Base-by-base conservation (phyloP, 2,888 invertebrate species). In the Amphipyra tragopoginis region DNA sequence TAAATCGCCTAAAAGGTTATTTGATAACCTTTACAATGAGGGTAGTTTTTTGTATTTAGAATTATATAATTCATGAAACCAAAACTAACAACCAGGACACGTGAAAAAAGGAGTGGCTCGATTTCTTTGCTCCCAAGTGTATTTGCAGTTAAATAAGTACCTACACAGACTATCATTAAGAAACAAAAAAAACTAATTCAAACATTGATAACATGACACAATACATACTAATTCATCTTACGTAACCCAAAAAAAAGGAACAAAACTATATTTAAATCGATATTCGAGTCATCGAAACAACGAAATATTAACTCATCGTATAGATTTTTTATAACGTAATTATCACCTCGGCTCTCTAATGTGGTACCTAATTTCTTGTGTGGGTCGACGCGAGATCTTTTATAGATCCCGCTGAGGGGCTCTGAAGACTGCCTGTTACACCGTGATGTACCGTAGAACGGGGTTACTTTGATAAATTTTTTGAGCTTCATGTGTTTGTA, bases 331-430 rank as follows among this genome's bases (percentile, higher is more conserved):
- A 87, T 91, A 90, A 90, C 84, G 81, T 93, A 93, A 94, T 94
- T 94, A 93, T 93, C 94, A 93, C 93, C 92, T 93, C 85, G 81
- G 83, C 87, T 86, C 89, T 91, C 90, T 93, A 92, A 93, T 93
- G 90, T 88, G 90, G 88, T 90, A 88, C 91, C 92, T 92, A 93
- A 93, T 93, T 92, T 90, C 91, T 88, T 90, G 91, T 91, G 92
- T 93, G 92, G 93, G 92, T 90, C 87, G 90, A 85, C 73, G 85
- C 83, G 82, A 85, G 85, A 82, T 86, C 89, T 92, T 93, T 93
- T 93, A 92, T 93, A 87, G 88, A 79, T 84, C 85, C 86, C 87
- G 86, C 86, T 86, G 85, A 78, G 79, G 80, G 82, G 70, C 81
- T 83, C 80, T 76, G 72, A 63, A 49, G 72, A 78, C 51, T 52